Evolutionary conservation across 2,113 vertebrate species (phyloP), one percentile per base, ranked within the genome.

Genomic region (Thunnus thynnus): DNA sequence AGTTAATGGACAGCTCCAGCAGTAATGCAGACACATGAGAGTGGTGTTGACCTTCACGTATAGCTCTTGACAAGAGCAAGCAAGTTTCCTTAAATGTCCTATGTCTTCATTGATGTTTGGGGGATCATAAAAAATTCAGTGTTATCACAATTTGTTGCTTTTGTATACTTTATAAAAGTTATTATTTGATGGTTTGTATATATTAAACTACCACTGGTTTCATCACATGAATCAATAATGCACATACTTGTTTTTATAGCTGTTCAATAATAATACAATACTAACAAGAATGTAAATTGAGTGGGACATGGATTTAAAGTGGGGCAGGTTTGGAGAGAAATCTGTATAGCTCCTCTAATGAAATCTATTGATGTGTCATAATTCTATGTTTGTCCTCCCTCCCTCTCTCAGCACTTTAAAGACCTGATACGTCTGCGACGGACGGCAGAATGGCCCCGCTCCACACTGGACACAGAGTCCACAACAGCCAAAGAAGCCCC

Each of bases 401-500:
- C 12, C 22, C 17, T 63, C 30, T 14, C 57, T 0, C 89, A 99
- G 98, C 98, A 99, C 93, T 99, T 99, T 95, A 99, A 99, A 88
- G 98, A 99, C 89, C 94, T 99, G 78, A 99, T 99, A 93, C 97
- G 98, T 18, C 94, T 99, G 85, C 96, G 98, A 60, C 97, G 98
- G 63, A 99, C 98, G 5, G 97, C 98, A 10, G 98, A 99, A 58
- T 99, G 98, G 98, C 98, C 98, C 4, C 98, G 98, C 84, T 98
- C 98, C 78, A 96, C 96, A 6, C 86, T 99, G 93, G 98, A 99
- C 81, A 95, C 97, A 0, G 98, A 99, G 95, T 95, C 97, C 36
- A 94, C 96, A 20, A 91, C 97, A 65, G 85, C 97, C 82, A 99
- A 99, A 94, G 98, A 99, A 94, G 94, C 96, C 36, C 96, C 97